Evolutionary conservation across 2,113 vertebrate species (phyloP), one percentile per base, ranked within the genome.

Genomic region (Otocyon megalotis): DNA sequence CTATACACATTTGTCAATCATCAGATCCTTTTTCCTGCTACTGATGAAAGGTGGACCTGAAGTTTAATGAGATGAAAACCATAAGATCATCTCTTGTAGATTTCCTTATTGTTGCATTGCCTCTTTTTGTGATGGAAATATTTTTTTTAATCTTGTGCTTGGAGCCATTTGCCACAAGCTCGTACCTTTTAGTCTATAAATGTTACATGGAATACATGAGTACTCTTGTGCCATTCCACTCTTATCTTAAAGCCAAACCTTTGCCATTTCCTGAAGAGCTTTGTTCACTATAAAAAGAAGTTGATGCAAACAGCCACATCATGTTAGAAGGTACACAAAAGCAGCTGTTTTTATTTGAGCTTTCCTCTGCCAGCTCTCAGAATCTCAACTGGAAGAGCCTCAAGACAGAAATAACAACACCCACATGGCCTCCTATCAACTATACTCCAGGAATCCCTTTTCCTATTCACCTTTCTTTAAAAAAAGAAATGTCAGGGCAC

Each of bases 341-440:
- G 91, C 98, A 98, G 98, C 98, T 99, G 97, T 98, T 98, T 99
- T 99, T 98, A 98, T 98, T 98, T 98, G 98, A 98, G 94, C 94
- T 98, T 91, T 96, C 95, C 7, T 11, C 95, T 98, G 98, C 98
- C 98, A 98, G 97, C 43, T 97, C 97, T 97, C 90, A 84, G 0
- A 24, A 92, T 97, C 85, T 30, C 96, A 95, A 96, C 96, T 98
- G 96, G 80, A 98, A 98, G 92, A 90, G 85, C 14, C 8, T 96
- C 58, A 71, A 82, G 98, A 98, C 97, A 98, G 95, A 98, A 82
- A 96, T 97, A 98, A 98, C 43, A 97, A 97, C 95, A 97, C 50
- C 63, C 50, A 83, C 60, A 22, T 35, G 77, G 95, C 82, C 53
- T 96, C 67, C 60, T 82, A 72, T 92, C 95, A 97, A 71, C 56